Base-by-base conservation (phyloP, 2,888 invertebrate genomes). In the Eurois occulta region DNA sequence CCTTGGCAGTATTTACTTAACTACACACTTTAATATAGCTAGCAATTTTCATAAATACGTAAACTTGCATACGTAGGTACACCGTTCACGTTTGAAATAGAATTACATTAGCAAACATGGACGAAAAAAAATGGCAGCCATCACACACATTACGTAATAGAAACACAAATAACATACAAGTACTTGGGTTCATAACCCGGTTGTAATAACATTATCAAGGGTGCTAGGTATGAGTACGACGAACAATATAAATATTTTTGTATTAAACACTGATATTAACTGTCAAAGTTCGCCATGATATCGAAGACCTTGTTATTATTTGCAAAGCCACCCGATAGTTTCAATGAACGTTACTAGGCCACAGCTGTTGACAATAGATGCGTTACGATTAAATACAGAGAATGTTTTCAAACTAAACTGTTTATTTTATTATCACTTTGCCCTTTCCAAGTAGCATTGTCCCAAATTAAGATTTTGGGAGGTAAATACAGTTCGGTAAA, bases 221-320 rank as follows among this genome's bases (percentile, higher is more conserved):
- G 86, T 87, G 82, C 81, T 88, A 87, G 79, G 81, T 90, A 90
- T 84, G 83, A 80, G 75, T 89, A 88, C 87, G 85, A 86, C 78
- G 81, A 86, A 86, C 83, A 89, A 88, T 91, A 91, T 91, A 92
- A 94, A 95, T 95, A 94, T 94, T 95, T 94, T 95, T 93, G 91
- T 94, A 92, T 90, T 81, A 87, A 91, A 86, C 88, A 76, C 72
- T 62, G 94, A 94, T 95, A 80, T 84, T 78, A 80, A 72, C 88
- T 88, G 95, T 91, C 95, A 95, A 94, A 95, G 95, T 94, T 95
- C 95, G 92, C 38, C 46, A 68, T 75, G 93, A 94, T 94, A 95
- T 83, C 68, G 71, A 72, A 83, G 90, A 86, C 89, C 91, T 92
- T 94, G 93, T 93, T 92, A 91, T 93, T 88, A 85, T 87, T 88